Conservation (phyloP, 2,888 invertebrate species). For the Tenodera sinensis region DNA sequence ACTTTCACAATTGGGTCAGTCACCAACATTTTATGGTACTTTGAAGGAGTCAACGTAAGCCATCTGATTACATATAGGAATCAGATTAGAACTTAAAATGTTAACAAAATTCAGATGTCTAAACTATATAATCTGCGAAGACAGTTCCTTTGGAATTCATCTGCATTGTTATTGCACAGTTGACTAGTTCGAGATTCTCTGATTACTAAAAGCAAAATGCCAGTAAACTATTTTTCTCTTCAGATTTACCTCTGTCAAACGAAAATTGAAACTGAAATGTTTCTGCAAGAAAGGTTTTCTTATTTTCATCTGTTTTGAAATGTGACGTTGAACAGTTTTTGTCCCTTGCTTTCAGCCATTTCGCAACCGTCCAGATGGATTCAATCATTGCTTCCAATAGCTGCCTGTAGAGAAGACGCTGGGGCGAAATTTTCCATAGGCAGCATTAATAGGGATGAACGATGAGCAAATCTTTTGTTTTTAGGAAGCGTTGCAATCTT, state of each 20-base stretch:
- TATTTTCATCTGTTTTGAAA: neutral
- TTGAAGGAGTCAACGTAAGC: no score
- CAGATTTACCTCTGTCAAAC: neutral
- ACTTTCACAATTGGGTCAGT: no score
- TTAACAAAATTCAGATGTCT: no score
- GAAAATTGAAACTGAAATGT: neutral
- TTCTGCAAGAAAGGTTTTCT: neutral
- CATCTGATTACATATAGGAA: no score
- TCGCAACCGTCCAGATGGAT: neutral
- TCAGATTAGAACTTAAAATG: no score
- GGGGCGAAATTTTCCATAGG: neutral
- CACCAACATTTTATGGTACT: no score
- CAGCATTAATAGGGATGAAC: neutral
- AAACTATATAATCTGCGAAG: no score
- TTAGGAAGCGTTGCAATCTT: neutral
- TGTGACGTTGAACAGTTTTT: neutral
- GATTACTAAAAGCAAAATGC: no score
- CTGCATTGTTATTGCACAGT: no score
- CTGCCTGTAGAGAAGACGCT: neutral
- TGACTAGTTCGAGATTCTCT: no score
- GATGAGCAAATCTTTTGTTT: neutral
- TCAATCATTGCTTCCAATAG: neutral
- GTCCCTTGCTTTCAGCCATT: neutral
- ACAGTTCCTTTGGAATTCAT: no score
- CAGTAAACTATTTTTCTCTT: neutral